Evolutionary conservation across 2,113 vertebrate species (phyloP), one percentile per base, ranked within the genome.

Genomic region (Trichomycterus rosablanca): DNA sequence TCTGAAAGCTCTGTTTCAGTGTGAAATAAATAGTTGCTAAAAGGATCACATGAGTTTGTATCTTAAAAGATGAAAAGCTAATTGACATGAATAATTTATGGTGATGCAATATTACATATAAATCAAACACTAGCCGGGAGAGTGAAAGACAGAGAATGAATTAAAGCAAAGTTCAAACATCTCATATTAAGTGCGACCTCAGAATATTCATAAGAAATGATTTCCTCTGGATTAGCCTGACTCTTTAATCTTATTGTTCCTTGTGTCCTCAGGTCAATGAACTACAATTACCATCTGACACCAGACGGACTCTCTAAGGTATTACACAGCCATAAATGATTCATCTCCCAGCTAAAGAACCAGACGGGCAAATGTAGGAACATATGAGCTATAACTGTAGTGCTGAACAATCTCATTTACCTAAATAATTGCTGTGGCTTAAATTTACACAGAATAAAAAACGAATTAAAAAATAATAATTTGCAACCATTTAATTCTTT

Each of bases 1-100:
- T 83, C 81, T 86, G 86, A 89, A 84, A 88, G 88, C 87, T 78
- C 86, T 89, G 88, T 90, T 88, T 87, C 80, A 84, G 81, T 88
- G 83, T 84, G 89, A 92, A 96, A 92, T 91, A 92, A 92, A 93
- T 90, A 91, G 89, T 91, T 93, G 90, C 94, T 91, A 88, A 90
- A 86, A 84, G 77, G 85, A 94, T 94, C 91, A 92, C 85, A 92
- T 89, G 86, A 89, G 88, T 86, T 86, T 81, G 71, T 78, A 85
- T 91, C 88, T 89, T 83, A 82, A 80, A 89, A 94, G 90, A 93
- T 93, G 87, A 94, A 90, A 91, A 88, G 83, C 83, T 84, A 86
- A 83, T 85, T 88, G 85, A 82, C 69, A 84, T 88, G 80, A 87
- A 83, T 86, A 84, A 83, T 87, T 79, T 84, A 84, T 86, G 76